A percentile compares a stretch with the other conserved stretches of the same genome.
These are phyloP conservation scores for Microctenopoma stevenorrisi DNA, from an alignment of 2,797 vertebrate genomes.

Conservation along the genomic window DNA sequence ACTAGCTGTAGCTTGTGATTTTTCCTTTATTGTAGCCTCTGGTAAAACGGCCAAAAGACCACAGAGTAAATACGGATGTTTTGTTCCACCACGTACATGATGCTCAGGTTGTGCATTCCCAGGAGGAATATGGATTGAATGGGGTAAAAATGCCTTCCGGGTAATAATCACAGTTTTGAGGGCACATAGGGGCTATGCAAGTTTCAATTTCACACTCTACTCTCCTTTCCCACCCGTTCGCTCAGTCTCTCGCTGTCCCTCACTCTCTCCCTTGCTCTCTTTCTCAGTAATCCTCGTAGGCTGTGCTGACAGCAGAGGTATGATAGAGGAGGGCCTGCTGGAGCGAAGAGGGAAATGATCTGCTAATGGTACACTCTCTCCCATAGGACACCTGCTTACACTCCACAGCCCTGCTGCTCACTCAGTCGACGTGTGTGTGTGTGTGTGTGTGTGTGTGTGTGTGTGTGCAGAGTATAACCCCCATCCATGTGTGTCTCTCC, in stretches of 20 bases:
- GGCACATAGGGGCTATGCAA: conserved; percentile 73
- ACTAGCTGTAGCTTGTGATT: conserved; percentile 16
- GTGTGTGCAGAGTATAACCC: background rate
- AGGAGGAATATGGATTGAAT: conserved; percentile 39
- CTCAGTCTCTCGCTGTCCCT: conserved; percentile 37
- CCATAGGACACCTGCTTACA: conserved; percentile 80
- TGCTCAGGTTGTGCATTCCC: conserved; percentile 41
- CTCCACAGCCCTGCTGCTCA: conserved; percentile 73
- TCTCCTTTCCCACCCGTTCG: conserved; percentile 55
- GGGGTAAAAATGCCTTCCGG: conserved; percentile 40
- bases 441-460: background rate
- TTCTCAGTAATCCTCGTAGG: conserved; percentile 72
- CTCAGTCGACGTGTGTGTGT: conserved; percentile 40
- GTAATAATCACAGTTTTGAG: conserved; percentile 76
- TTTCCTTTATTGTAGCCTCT: conserved; percentile 30
- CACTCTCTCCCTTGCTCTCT: conserved; percentile 43
- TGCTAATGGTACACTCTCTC: conserved; percentile 81
- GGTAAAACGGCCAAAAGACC: conserved; percentile 14
- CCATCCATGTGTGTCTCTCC: conserved; percentile 30
- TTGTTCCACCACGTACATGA: conserved; percentile 31
- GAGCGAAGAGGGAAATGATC: conserved; percentile 80
- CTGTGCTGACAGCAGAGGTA: conserved; percentile 77
- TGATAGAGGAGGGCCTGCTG: conserved; percentile 76
- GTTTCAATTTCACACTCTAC: conserved; percentile 79
- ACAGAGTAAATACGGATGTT: conserved; percentile 39